Evolutionary conservation across 2,888 invertebrate genomes (phyloP).

Genomic region (Eurytoma adleriae): DNA sequence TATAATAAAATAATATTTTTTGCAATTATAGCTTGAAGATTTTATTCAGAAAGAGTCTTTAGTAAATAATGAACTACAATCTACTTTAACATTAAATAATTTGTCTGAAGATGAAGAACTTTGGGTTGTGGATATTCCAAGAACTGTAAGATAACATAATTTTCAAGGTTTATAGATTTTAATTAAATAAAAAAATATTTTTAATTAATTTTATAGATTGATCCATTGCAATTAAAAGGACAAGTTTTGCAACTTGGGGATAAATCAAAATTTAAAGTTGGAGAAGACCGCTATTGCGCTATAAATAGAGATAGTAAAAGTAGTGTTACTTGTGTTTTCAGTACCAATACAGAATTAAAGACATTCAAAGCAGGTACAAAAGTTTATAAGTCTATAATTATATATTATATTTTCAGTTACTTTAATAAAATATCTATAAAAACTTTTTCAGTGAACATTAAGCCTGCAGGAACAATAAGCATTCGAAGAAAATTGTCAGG

Average conservation of each 20-base stretch:
- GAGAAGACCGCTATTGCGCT: conserved; percentile 57
- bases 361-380: conserved; percentile 48
- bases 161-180: background rate
- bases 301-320: conserved; percentile 47
- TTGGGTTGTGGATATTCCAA: conserved; percentile 60
- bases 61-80: conserved; percentile 14
- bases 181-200: conserved; percentile 3
- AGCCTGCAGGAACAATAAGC: conserved; percentile 55
- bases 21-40: conserved; percentile 54
- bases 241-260: conserved; percentile 56
- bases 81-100: conserved; percentile 54
- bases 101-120: conserved; percentile 58
- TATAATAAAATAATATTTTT: background rate
- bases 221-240: conserved; percentile 57
- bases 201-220: conserved; percentile 46
- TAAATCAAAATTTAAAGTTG: conserved; percentile 59
- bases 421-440: conserved; percentile 3
- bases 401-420: background rate
- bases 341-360: conserved; percentile 10
- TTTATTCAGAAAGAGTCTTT: conserved; percentile 50
- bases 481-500: conserved; percentile 58
- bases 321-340: conserved; percentile 59
- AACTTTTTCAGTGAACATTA: conserved; percentile 57
- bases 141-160: conserved; percentile 51
- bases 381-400: background rate